These are phyloP conservation scores for Pasiphila rectangulata DNA, from an alignment of 2,888 invertebrate genomes.

Conservation along the genomic window DNA sequence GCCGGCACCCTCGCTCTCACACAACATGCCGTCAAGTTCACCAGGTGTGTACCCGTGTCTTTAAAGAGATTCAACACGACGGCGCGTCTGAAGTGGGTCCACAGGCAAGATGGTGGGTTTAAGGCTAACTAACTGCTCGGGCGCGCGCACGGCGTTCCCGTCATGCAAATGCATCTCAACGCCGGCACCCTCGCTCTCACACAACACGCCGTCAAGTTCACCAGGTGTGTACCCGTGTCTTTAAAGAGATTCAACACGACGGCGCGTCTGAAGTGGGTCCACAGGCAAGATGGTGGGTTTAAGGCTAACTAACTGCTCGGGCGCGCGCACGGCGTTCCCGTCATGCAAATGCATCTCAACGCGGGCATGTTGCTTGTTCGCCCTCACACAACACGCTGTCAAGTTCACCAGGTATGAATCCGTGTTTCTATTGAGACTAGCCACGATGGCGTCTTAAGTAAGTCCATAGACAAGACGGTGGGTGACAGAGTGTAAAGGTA, in stretches of 20 bases:
- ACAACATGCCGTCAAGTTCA: constrained; percentile 87
- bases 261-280: no score
- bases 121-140: constrained; percentile 94
- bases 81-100: no score
- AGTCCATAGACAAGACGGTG: no score
- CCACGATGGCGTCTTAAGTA: no score
- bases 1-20: constrained; percentile 90
- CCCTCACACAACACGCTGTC: constrained; percentile 85
- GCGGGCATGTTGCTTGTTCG: constrained; percentile 93
- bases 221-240: constrained; percentile 51
- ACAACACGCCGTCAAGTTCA: constrained; percentile 87
- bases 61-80: no score
- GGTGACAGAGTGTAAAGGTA: constrained; percentile 93
- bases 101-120: no score
- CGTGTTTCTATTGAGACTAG: no score
- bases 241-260: no score
- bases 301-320: constrained; percentile 94
- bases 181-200: constrained; percentile 90
- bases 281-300: no score
- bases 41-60: constrained; percentile 51
- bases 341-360: constrained; percentile 93
- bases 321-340: constrained; percentile 90
- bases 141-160: constrained; percentile 90
- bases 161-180: constrained; percentile 93
- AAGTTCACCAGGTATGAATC: constrained; percentile 79